phyloP scores from a whole-genome alignment of 2,113 vertebrate species.

The Oncorhynchus nerka region DNA sequence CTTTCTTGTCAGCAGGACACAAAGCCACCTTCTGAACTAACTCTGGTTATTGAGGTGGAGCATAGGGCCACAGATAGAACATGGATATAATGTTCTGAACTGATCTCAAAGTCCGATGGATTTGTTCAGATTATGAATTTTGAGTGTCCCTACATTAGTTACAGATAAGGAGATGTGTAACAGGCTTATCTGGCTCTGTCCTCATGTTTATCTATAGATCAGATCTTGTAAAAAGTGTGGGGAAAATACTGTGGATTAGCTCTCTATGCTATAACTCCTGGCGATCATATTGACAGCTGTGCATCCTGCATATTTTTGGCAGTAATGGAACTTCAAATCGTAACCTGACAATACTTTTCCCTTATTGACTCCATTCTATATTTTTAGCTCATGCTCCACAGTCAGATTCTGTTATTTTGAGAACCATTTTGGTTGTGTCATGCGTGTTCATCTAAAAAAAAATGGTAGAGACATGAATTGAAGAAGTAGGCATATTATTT shows the following conservation, averaged over 20 bases:
- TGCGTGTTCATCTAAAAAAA: too few species aligned
- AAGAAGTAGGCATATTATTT: too few species aligned
- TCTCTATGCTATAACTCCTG: neutral
- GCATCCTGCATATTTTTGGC: too few species aligned
- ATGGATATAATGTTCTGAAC: too few species aligned
- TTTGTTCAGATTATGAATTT: neutral
- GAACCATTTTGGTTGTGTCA: too few species aligned
- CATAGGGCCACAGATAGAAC: too few species aligned
- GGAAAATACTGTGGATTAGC: neutral
- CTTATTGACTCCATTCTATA: neutral
- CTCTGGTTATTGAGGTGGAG: too few species aligned
- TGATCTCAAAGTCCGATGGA: neutral
- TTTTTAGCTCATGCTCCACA: too few species aligned
- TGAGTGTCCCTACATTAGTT: neutral
- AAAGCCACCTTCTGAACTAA: neutral
- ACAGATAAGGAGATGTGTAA: neutral
- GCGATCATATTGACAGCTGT: neutral
- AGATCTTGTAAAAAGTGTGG: neutral
- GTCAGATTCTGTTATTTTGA: too few species aligned
- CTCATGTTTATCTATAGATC: slow-evolving; percentile 4
- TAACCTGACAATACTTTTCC: too few species aligned
- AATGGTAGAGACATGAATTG: too few species aligned
- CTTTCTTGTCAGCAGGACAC: slow-evolving; percentile 25
- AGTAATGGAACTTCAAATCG: neutral
- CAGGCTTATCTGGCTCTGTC: neutral